These are phyloP conservation scores for Gadus macrocephalus DNA, from an alignment of 2,113 vertebrate genomes.

Conservation along the genomic window DNA sequence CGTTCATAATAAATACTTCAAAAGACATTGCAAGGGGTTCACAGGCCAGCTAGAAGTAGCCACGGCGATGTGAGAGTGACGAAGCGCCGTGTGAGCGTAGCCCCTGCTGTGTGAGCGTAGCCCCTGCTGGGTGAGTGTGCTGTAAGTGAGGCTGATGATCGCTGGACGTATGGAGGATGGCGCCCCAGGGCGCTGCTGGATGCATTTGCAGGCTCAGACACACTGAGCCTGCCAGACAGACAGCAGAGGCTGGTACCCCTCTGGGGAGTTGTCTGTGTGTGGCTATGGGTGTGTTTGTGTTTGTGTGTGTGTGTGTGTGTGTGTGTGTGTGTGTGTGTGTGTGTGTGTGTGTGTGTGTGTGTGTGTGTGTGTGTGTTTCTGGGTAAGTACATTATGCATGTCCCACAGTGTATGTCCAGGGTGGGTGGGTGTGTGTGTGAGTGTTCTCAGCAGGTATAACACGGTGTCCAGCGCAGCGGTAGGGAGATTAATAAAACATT, in stretches of 20 bases:
- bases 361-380: background rate
- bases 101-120: too few relatives aligned
- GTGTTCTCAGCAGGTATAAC: conserved; percentile 63
- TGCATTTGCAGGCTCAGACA: too few relatives aligned
- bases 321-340: conserved; percentile 6
- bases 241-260: too few relatives aligned
- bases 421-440: conserved; percentile 49
- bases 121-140: conserved; percentile 13
- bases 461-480: conserved; percentile 69
- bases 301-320: background rate
- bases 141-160: conserved; percentile 68
- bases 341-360: background rate
- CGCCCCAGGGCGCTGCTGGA: too few relatives aligned
- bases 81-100: too few relatives aligned
- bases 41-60: too few relatives aligned
- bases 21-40: too few relatives aligned
- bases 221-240: too few relatives aligned
- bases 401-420: background rate
- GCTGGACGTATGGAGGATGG: conserved; percentile 5
- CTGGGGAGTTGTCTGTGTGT: too few relatives aligned
- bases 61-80: too few relatives aligned
- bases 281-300: background rate
- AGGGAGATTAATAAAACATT: conserved; percentile 72
- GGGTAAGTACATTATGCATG: too few relatives aligned
- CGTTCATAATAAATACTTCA: too few relatives aligned